Base-by-base conservation (phyloP, 2,797 vertebrate genomes). In the Emys orbicularis region DNA sequence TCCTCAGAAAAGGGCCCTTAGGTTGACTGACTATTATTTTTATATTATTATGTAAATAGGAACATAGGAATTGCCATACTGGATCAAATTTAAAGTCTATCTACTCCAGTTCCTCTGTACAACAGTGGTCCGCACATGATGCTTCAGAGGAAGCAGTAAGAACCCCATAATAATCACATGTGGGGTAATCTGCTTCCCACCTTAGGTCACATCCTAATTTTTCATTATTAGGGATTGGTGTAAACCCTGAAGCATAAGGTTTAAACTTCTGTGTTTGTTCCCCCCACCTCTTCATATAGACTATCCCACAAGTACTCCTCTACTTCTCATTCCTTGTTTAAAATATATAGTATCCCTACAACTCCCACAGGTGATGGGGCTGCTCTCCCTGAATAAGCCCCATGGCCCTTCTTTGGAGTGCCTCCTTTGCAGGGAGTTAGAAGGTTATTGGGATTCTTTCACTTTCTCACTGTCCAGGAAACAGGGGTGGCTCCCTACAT, bases 211-310 rank as follows among this genome's bases (percentile, higher is more conserved):
- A 68, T 88, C 93, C 89, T 95, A 95, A 91, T 95, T 88, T 94
- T 97, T 91, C 81, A 86, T 96, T 95, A 97, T 94, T 89, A 85
- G 81, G 91, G 93, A 96, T 95, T 97, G 95, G 95, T 97, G 92
- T 95, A 92, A 97, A 76, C 90, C 93, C 90, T 95, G 88, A 95
- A 96, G 65, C 84, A 87, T 79, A 80, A 91, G 31, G n/a, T 94
- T 93, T 81, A 23, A 56, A 89, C 57, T 81, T 0, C 79, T 91
- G 89, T 95, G n/a, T 61, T 34, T 61, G 59, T 61, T 19, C 21
- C 41, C 25, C 8, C 41, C 25, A 15, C 25, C 27, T 29, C 7
- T 77, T 49, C 29, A 29, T 77, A 49, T 49, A 18, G 25, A 31
- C 27, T 77, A 5, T 49, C 92, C 82, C 68, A 47, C 92, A 89